Evolutionary conservation across 1,140 invertebrate species (phyloP).

Genomic region (Copidosoma floridanum): DNA sequence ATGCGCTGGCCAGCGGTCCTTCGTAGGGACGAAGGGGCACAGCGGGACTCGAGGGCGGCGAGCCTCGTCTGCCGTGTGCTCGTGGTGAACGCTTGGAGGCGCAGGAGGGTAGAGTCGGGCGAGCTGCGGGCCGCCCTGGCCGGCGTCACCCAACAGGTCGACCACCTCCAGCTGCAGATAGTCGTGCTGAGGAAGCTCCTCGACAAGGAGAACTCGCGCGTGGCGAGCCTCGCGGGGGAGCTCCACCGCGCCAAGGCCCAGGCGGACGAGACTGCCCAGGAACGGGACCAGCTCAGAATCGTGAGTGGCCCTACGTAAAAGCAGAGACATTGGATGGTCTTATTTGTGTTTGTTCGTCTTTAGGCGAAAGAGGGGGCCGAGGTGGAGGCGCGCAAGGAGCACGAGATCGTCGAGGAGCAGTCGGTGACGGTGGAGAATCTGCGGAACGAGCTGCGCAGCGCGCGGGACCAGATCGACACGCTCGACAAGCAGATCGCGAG

Average conservation of each 20-base stretch:
- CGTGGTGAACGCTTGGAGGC: constrained; percentile 59
- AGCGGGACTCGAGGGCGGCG: constrained; percentile 39
- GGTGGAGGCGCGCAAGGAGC: constrained; percentile 46
- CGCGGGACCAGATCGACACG: constrained; percentile 36
- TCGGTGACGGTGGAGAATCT: constrained; percentile 48
- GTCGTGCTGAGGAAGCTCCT: constrained; percentile 59
- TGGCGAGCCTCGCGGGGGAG: constrained; percentile 56
- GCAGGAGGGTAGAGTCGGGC: constrained; percentile 55
- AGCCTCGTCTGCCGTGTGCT: constrained; percentile 55
- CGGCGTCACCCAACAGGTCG: constrained; percentile 50
- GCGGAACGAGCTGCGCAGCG: constrained; percentile 42
- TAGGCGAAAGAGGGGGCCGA: constrained; percentile 56
- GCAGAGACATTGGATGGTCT: too few species aligned
- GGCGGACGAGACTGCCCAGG: constrained; percentile 43
- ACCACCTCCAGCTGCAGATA: constrained; percentile 60
- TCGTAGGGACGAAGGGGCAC: not conserved
- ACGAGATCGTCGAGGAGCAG: constrained; percentile 44
- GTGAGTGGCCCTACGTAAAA: constrained; percentile 28
- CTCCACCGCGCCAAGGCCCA: constrained; percentile 56
- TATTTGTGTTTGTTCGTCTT: too few species aligned
- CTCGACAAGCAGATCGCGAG: constrained; percentile 45
- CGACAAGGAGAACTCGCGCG: constrained; percentile 58
- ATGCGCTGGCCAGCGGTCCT: not conserved
- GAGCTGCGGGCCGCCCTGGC: constrained; percentile 52
- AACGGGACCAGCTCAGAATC: constrained; percentile 44